Conservation (phyloP, 2,888 invertebrate species). For the Steromphala cineraria region DNA sequence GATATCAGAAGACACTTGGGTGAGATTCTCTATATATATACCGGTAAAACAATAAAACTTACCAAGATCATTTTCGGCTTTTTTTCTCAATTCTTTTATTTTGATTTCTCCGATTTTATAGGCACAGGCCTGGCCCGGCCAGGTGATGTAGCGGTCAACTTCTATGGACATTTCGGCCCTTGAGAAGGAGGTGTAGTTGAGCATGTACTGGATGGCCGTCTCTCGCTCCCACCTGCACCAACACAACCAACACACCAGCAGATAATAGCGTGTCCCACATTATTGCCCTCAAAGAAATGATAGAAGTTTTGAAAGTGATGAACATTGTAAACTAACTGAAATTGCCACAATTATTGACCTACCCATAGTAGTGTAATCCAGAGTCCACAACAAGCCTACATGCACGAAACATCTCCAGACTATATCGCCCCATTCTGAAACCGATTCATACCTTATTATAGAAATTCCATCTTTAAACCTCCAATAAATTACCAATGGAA, state of each 20-base stretch:
- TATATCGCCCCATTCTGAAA: conserved; percentile 35
- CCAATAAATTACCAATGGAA: no score
- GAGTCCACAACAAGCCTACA: conserved; percentile 29
- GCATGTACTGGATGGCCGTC: conserved; percentile 50
- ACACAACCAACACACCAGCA: no score
- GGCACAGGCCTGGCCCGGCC: conserved; percentile 61
- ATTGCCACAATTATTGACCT: not conserved
- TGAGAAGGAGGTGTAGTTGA: conserved; percentile 33
- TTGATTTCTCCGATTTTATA: conserved; percentile 56
- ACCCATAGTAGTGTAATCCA: conserved; percentile 26
- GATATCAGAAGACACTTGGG: no score
- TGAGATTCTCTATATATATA: no score
- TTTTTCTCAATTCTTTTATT: conserved; percentile 50
- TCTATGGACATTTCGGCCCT: conserved; percentile 38
- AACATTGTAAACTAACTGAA: no score
- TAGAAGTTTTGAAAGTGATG: no score
- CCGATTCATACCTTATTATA: not conserved
- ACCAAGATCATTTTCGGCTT: conserved; percentile 61
- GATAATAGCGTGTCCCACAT: no score
- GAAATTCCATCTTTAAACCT: no score
- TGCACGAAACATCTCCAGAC: conserved; percentile 26
- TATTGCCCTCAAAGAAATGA: no score
- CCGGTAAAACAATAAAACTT: conserved; percentile 13
- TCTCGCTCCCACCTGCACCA: conserved; percentile 45
- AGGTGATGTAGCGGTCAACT: conserved; percentile 60